Conservation (phyloP, 2,113 vertebrate species). For the Chionodraco myersi region DNA sequence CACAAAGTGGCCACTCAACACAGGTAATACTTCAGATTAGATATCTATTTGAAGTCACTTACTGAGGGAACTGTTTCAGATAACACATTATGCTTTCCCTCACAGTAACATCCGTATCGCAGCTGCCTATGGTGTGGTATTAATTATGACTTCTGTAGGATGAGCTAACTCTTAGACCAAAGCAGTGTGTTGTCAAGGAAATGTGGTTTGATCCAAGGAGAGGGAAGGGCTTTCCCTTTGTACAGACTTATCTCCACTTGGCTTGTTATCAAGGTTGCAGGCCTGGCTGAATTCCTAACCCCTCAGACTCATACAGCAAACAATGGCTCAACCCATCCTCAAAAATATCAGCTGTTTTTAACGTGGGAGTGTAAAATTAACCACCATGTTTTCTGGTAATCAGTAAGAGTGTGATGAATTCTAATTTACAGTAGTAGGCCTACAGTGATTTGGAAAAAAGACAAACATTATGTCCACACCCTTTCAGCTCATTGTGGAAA, state of each 20-base stretch:
- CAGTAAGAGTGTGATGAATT: conserved; percentile 2
- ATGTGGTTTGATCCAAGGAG: neutral
- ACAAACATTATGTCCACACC: conserved; percentile 5
- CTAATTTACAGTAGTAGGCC: neutral
- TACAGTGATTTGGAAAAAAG: neutral
- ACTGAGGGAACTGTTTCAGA: neutral
- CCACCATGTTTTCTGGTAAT: neutral
- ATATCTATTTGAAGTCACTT: conserved; percentile 21
- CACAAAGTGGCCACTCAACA: neutral
- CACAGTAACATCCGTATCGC: neutral
- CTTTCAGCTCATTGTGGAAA: neutral
- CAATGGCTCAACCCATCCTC: conserved; percentile 14
- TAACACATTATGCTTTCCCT: neutral
- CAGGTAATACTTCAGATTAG: neutral
- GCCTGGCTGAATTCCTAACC: conserved; percentile 37
- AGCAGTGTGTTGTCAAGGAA: conserved; percentile 33
- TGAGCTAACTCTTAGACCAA: conserved; percentile 18
- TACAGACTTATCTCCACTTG: conserved; percentile 58
- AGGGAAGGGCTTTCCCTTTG: conserved; percentile 68
- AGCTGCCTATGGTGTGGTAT: neutral
- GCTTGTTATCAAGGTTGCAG: conserved; percentile 55
- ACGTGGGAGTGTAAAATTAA: neutral
- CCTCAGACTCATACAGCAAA: conserved; percentile 1
- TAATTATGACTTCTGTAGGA: conserved; percentile 18
- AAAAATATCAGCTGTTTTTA: conserved; percentile 14